phyloP scores from a whole-genome alignment of 2,113 vertebrate genomes.

The Cnemophilus loriae region DNA sequence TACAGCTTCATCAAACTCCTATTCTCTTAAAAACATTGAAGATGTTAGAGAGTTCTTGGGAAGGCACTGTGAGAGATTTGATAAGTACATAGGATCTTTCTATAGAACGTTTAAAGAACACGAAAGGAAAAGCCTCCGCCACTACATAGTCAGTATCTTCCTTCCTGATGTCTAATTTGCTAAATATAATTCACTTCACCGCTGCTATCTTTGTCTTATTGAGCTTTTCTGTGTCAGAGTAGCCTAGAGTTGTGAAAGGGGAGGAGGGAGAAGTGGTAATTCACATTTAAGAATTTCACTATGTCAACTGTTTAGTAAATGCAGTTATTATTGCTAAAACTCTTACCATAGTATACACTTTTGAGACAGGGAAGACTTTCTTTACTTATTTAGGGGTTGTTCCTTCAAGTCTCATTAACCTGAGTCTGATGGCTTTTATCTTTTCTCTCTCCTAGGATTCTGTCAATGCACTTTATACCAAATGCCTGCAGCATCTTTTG shows the following conservation, averaged over 20 bases:
- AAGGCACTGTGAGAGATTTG: constrained; percentile 84
- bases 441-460: constrained; percentile 77
- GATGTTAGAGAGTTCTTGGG: constrained; percentile 90
- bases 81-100: constrained; percentile 83
- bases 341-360: not conserved
- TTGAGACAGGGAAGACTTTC: not conserved
- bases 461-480: constrained; percentile 89
- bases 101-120: constrained; percentile 83
- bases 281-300: not conserved
- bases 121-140: constrained; percentile 88
- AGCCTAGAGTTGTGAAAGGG: not conserved
- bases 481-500: constrained; percentile 93
- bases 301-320: not conserved
- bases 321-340: not conserved
- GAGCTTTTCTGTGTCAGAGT: not conserved
- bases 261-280: not conserved
- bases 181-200: not conserved
- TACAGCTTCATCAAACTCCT: constrained; percentile 61
- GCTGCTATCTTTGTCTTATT: not conserved
- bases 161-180: not conserved
- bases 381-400: not conserved
- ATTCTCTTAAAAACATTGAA: constrained; percentile 85
- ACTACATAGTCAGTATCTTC: constrained; percentile 87
- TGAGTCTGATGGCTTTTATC: not conserved
- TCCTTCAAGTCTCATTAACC: not conserved